These are phyloP conservation scores for Genyomyrus donnyi DNA, from an alignment of 2,113 vertebrate genomes.

Conservation along the genomic window DNA sequence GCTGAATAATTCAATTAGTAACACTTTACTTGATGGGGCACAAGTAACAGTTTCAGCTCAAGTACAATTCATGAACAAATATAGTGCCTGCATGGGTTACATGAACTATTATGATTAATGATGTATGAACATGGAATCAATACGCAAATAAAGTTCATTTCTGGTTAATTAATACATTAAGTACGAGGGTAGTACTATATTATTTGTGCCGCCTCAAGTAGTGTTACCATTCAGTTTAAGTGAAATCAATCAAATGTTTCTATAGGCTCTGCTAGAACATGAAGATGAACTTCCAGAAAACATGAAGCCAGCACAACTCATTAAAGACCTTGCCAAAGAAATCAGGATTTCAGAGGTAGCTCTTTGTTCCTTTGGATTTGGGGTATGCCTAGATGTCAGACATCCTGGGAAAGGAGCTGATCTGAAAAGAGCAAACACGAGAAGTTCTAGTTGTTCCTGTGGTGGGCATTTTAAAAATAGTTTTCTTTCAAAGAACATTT, in stretches of 20 bases:
- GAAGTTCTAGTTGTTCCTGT: not conserved
- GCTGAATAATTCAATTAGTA: not conserved
- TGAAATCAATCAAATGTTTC: not conserved
- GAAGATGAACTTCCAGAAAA: constrained; percentile 97
- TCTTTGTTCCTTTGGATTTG: not conserved
- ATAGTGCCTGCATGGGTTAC: not conserved
- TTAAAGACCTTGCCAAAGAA: constrained; percentile 98
- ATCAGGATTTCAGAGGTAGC: constrained; percentile 91
- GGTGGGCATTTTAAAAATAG: not conserved
- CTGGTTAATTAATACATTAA: not conserved
- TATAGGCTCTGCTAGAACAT: constrained; percentile 85
- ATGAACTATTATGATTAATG: not conserved
- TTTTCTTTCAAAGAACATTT: not conserved
- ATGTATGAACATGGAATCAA: not conserved
- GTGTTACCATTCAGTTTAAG: not conserved
- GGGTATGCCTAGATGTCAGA: not conserved
- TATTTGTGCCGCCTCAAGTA: not conserved
- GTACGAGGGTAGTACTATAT: not conserved
- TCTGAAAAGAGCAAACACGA: not conserved
- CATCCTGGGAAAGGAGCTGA: not conserved
- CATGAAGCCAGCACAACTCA: constrained; percentile 95
- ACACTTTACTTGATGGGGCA: not conserved
- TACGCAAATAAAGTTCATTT: not conserved
- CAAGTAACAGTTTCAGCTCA: not conserved
- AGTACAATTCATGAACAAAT: not conserved